These are phyloP conservation scores for Oxygymnocypris stewartii DNA, from an alignment of 2,113 vertebrate species.

Conservation along the genomic window DNA sequence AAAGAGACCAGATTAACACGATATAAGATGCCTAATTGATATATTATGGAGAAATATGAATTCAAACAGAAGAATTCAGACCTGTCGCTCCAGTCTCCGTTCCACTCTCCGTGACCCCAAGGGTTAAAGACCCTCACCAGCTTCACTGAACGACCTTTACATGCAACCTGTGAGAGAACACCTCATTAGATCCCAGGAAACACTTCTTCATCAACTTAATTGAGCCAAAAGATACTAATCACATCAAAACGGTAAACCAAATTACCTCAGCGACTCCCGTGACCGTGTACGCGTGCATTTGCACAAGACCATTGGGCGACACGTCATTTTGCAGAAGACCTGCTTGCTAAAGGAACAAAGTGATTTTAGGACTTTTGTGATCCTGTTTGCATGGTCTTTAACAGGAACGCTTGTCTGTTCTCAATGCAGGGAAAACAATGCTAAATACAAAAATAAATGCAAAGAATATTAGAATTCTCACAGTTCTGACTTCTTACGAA, in stretches of 20 bases:
- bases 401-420: neutral
- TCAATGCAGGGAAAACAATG: neutral
- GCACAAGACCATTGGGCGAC: constrained; percentile 76
- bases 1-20: neutral
- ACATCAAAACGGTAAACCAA: neutral
- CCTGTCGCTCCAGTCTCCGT: constrained; percentile 83
- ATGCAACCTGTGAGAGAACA: constrained; percentile 69
- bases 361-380: neutral
- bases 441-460: neutral
- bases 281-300: constrained; percentile 81
- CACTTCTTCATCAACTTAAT: neutral
- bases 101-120: constrained; percentile 82
- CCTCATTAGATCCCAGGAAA: neutral
- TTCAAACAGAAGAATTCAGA: constrained; percentile 49
- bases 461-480: neutral
- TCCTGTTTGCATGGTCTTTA: neutral
- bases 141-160: constrained; percentile 64
- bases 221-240: neutral
- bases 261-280: constrained; percentile 80
- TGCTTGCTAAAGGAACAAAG: constrained; percentile 51
- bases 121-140: constrained; percentile 83
- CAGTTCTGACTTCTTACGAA: too few species aligned
- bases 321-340: constrained; percentile 57
- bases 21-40: neutral
- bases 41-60: neutral